These are phyloP conservation scores for Lonchura striata DNA, from an alignment of 2,113 vertebrate species.

Conservation along the genomic window DNA sequence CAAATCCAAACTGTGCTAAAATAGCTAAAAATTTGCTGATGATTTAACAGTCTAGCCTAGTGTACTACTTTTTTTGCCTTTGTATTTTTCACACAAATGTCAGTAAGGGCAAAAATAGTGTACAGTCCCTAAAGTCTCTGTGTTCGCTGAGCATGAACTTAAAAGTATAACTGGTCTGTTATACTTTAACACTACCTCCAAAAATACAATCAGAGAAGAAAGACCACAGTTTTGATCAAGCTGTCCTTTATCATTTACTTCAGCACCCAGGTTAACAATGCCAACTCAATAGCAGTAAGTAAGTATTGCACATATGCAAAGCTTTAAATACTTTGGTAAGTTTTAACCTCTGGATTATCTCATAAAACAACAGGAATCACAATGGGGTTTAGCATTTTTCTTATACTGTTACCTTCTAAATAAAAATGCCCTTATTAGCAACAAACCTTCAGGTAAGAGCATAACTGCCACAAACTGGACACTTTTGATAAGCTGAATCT, in stretches of 20 bases:
- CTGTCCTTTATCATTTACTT: neutral
- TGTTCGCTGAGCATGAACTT: neutral
- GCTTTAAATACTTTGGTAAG: neutral
- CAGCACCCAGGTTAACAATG: neutral
- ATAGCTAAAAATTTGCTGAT: neutral
- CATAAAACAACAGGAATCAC: constrained; percentile 22
- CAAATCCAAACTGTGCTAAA: neutral
- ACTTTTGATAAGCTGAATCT: neutral
- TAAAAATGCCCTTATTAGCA: constrained; percentile 7
- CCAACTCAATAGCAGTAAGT: neutral
- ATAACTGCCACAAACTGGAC: constrained; percentile 4
- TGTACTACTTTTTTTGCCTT: neutral
- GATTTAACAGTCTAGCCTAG: neutral
- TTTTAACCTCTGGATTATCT: neutral
- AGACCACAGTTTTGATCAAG: neutral
- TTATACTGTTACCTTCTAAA: constrained; percentile 6
- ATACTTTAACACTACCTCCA: neutral
- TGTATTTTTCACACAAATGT: neutral
- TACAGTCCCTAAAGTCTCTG: neutral
- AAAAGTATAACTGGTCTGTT: neutral
- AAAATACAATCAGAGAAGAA: neutral
- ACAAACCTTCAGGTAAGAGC: neutral
- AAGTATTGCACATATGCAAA: neutral
- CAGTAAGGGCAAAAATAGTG: neutral
- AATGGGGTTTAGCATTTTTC: constrained; percentile 37